Percentiles rank a stretch among this genome's conserved stretches.
Evolutionary conservation across 1,140 invertebrate species (phyloP).

Genomic region (Pseudomyrmex flavicornis): DNA sequence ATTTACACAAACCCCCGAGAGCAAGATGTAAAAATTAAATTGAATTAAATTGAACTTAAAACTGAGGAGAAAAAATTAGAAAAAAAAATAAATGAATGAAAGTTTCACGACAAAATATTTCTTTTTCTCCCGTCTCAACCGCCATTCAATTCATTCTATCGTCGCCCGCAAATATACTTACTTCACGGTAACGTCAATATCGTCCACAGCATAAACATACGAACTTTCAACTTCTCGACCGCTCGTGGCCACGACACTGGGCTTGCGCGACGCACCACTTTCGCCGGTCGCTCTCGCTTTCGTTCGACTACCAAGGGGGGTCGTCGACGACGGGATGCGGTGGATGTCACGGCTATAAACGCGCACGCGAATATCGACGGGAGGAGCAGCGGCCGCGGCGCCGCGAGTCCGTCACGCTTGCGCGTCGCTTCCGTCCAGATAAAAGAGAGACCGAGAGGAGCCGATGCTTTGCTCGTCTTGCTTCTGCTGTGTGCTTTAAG

Average conservation of each 20-base stretch:
- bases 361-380: slow-evolving; percentile 63
- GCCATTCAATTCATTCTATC: neutral
- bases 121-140: too few species aligned
- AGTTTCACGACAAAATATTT: neutral
- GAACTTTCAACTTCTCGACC: neutral
- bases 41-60: neutral
- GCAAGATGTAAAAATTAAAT: too few species aligned
- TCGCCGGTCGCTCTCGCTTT: slow-evolving; percentile 68
- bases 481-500: slow-evolving; percentile 14
- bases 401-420: slow-evolving; percentile 49
- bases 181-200: slow-evolving; percentile 7
- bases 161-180: neutral
- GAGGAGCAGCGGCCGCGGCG: slow-evolving; percentile 9
- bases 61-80: neutral
- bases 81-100: neutral
- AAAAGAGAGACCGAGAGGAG: neutral
- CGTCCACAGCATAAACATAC: neutral
- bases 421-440: neutral
- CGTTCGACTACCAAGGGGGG: slow-evolving; percentile 57
- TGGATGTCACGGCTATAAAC: slow-evolving; percentile 17
- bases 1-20: too few species aligned
- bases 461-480: neutral
- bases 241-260: slow-evolving; percentile 36
- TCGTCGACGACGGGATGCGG: slow-evolving; percentile 45
- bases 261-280: slow-evolving; percentile 69